A percentile compares a stretch with the other conserved stretches of the same genome.
phyloP scores from a whole-genome alignment of 2,797 vertebrate species.

The Petrocephalus sullivani region DNA sequence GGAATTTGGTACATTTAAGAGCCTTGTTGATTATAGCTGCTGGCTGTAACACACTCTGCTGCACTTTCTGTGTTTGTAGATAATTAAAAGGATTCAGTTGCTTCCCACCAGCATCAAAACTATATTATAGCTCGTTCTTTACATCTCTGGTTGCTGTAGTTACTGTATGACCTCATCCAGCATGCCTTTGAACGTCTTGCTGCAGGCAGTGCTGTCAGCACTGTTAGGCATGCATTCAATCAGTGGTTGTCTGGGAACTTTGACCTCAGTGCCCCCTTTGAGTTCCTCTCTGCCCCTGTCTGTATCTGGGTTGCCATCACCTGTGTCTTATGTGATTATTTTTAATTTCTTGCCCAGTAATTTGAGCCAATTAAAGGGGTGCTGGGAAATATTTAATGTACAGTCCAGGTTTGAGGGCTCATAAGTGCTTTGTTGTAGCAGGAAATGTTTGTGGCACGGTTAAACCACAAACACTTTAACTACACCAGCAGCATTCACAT shows the following conservation, averaged over 20 bases:
- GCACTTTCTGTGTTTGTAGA: background rate
- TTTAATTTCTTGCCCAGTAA: background rate
- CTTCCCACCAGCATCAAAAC: background rate
- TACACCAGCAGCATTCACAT: background rate
- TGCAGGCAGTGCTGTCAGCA: background rate
- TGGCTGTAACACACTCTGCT: background rate
- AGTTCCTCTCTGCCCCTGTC: background rate
- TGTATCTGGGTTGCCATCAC: background rate
- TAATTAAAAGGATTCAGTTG: constrained; percentile 8
- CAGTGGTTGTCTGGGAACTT: background rate
- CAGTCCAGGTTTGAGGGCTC: background rate
- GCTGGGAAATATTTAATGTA: background rate
- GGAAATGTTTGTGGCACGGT: background rate
- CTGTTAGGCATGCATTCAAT: background rate
- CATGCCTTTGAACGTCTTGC: background rate
- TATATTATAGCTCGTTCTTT: background rate
- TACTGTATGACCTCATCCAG: background rate
- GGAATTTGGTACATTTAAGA: background rate
- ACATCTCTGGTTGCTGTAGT: background rate
- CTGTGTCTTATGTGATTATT: background rate
- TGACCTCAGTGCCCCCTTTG: background rate
- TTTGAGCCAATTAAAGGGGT: background rate
- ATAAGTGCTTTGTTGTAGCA: background rate
- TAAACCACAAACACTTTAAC: background rate
- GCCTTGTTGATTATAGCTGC: background rate